Percentiles rank a stretch among this genome's conserved stretches.
Conservation (phyloP, 1,140 invertebrate genomes). For the Wasmannia auropunctata region DNA sequence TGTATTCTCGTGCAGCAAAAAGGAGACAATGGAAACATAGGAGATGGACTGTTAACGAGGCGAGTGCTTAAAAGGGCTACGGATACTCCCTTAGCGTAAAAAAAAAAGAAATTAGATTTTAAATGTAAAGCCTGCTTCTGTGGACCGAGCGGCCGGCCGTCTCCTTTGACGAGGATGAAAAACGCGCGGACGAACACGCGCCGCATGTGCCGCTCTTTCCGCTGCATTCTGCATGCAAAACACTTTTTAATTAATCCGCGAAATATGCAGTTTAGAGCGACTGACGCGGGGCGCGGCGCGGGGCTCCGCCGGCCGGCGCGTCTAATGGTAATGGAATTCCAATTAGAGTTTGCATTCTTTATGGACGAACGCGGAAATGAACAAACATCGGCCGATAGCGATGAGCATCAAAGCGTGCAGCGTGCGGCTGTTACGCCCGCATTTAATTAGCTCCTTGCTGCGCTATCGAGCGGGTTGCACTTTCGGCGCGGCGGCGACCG, state of each 20-base stretch:
- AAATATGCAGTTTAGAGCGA: slow-evolving; percentile 59
- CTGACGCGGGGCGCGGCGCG: neutral
- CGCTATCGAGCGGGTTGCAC: slow-evolving; percentile 48
- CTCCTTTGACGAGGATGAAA: slow-evolving; percentile 40
- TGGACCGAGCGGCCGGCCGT: neutral
- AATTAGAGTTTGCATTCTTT: slow-evolving; percentile 70
- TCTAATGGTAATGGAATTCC: slow-evolving; percentile 69
- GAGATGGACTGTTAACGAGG: slow-evolving; percentile 32
- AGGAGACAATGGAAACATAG: neutral
- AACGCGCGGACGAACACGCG: slow-evolving; percentile 13
- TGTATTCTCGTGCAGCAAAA: neutral
- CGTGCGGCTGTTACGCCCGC: slow-evolving; percentile 10
- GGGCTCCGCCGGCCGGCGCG: neutral
- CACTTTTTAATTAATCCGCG: slow-evolving; percentile 71
- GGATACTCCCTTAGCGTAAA: slow-evolving; percentile 7
- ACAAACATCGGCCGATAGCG: slow-evolving; percentile 38
- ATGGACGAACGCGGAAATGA: slow-evolving; percentile 46
- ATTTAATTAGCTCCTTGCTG: slow-evolving; percentile 64
- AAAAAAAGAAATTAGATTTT: slow-evolving; percentile 20
- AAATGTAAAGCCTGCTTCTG: slow-evolving; percentile 49
- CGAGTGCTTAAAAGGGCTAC: slow-evolving; percentile 28
- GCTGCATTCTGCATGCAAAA: slow-evolving; percentile 67
- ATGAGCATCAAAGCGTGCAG: slow-evolving; percentile 40
- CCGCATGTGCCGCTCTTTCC: slow-evolving; percentile 14
- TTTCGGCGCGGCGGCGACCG: slow-evolving; percentile 17